Evolutionary conservation across 2,888 invertebrate genomes (phyloP).

Genomic region (Erebia aethiops): DNA sequence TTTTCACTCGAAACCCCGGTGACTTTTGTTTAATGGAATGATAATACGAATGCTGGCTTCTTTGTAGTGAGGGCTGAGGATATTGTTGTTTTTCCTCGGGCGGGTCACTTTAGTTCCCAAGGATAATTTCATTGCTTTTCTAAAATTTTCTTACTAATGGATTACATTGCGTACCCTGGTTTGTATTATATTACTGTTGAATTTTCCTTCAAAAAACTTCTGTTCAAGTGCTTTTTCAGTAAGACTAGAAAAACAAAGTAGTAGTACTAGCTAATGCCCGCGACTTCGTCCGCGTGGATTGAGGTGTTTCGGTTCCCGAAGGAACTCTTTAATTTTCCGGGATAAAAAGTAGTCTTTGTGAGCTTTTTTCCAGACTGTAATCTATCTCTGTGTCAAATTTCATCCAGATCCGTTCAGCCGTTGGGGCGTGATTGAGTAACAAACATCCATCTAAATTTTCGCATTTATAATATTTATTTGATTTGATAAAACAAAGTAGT

Average conservation of each 20-base stretch:
- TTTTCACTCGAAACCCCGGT: slow-evolving; percentile 81
- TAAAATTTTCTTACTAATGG: slow-evolving; percentile 67
- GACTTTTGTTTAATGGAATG: slow-evolving; percentile 83
- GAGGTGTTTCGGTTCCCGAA: too few relatives aligned
- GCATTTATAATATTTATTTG: too few relatives aligned
- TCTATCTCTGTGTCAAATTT: too few relatives aligned
- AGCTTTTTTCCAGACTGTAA: too few relatives aligned
- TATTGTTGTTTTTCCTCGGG: slow-evolving; percentile 77
- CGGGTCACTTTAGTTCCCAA: slow-evolving; percentile 77
- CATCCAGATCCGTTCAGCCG: too few relatives aligned
- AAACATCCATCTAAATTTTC: too few relatives aligned
- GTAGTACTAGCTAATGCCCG: too few relatives aligned
- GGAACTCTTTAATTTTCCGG: too few relatives aligned
- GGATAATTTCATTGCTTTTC: slow-evolving; percentile 75
- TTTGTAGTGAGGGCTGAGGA: slow-evolving; percentile 76
- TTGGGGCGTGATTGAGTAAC: too few relatives aligned
- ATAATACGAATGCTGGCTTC: slow-evolving; percentile 80
- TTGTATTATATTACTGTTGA: slow-evolving; percentile 62
- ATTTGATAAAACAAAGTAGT: slow-evolving; percentile 28
- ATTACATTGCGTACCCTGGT: slow-evolving; percentile 51
- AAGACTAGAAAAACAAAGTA: slow-evolving; percentile 28
- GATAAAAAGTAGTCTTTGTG: too few relatives aligned
- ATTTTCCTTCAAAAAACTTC: slow-evolving; percentile 50
- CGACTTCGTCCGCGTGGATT: too few relatives aligned
- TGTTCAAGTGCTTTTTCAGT: slow-evolving; percentile 21